These are phyloP conservation scores for rabbit (Oryctolagus cuniculus) DNA, from an alignment of 2,113 vertebrate genomes.

Conservation along the genomic window mOryCun1.1 NC_091441.1:25152001-25152500, in stretches of 20 bases:
- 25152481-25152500: not conserved
- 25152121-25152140: not conserved
- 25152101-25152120: not conserved
- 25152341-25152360: not conserved
- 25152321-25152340: not conserved
- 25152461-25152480: not conserved
- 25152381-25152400: not conserved
- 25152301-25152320: constrained; percentile 1
- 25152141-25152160: not conserved
- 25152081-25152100: not conserved
- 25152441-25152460: not conserved
- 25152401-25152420: not conserved
- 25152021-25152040: not conserved
- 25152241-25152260: not conserved
- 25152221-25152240: not conserved
- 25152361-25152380: not conserved
- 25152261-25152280: not conserved
- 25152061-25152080: not conserved
- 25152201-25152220: not conserved
- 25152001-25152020: not conserved
- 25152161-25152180: not conserved
- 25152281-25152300: not conserved
- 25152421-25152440: not conserved
- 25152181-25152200: not conserved
- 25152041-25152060: not conserved